A percentile compares a stretch with the other conserved stretches of the same genome.
Conservation (phyloP, 2,888 invertebrate species). For the Coelopa pilipes region DNA sequence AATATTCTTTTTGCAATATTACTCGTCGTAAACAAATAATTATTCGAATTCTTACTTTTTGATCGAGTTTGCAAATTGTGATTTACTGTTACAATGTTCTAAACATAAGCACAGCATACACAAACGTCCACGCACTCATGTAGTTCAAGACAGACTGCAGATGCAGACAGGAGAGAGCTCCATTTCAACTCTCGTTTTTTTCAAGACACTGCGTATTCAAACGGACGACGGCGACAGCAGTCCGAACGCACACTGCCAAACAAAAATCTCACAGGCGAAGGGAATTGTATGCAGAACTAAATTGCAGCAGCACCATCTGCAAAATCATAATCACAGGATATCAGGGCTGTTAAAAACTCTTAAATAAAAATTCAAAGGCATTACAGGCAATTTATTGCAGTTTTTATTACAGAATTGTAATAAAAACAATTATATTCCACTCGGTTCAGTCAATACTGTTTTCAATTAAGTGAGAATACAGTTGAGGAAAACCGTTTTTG, state of each 20-base stretch:
- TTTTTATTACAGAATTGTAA: too few relatives aligned
- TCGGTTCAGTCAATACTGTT: too few relatives aligned
- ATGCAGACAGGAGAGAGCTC: conserved; percentile 21
- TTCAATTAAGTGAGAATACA: too few relatives aligned
- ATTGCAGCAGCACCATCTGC: too few relatives aligned
- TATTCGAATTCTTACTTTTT: conserved; percentile 12
- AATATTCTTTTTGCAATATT: neutral
- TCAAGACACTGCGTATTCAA: neutral
- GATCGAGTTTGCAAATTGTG: neutral
- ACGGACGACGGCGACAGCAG: neutral
- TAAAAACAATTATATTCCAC: too few relatives aligned
- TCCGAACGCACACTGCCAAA: neutral
- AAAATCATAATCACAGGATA: too few relatives aligned
- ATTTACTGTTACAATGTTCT: neutral
- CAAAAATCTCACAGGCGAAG: too few relatives aligned
- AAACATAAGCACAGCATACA: neutral
- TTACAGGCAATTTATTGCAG: too few relatives aligned
- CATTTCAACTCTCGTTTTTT: conserved; percentile 21
- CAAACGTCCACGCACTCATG: conserved; percentile 7
- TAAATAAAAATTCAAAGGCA: too few relatives aligned
- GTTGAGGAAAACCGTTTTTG: too few relatives aligned
- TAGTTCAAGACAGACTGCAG: conserved; percentile 21
- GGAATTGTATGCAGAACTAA: too few relatives aligned
- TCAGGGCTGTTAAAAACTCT: too few relatives aligned
- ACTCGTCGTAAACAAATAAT: neutral